Evolutionary conservation across 2,113 vertebrate species (phyloP).

Genomic region (Apus apus): DNA sequence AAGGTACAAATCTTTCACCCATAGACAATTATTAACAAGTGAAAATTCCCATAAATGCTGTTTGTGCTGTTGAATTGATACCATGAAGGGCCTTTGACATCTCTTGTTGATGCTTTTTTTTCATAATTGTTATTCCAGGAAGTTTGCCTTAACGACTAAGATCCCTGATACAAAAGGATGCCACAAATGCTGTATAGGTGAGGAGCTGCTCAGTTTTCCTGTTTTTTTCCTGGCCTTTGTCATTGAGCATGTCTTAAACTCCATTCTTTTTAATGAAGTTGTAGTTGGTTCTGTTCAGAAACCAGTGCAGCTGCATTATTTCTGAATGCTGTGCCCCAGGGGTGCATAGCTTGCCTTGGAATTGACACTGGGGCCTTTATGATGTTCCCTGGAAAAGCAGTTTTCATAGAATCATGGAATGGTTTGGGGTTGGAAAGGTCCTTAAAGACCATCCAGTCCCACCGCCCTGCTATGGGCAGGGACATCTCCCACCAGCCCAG

Average conservation of each 20-base stretch:
- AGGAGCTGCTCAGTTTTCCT: conserved; percentile 48
- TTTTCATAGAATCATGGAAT: neutral
- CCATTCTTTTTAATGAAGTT: neutral
- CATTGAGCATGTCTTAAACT: neutral
- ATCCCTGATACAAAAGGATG: conserved; percentile 99
- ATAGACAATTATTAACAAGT: neutral
- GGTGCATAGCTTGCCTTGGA: neutral
- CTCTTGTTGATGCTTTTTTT: neutral
- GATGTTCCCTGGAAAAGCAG: neutral
- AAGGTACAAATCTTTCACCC: conserved; percentile 79
- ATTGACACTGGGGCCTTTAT: neutral
- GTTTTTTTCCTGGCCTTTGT: neutral
- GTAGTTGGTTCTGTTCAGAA: neutral
- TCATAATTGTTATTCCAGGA: conserved; percentile 79
- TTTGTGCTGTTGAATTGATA: neutral
- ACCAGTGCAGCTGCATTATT: neutral
- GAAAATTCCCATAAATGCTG: neutral
- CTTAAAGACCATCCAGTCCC: too few relatives aligned
- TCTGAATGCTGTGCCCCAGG: neutral
- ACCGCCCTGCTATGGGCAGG: too few relatives aligned
- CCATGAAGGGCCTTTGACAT: neutral
- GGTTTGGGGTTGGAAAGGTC: too few relatives aligned
- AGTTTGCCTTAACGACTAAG: conserved; percentile 96
- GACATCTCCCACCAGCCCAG: too few relatives aligned
- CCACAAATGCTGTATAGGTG: conserved; percentile 99